Conservation (phyloP, 2,888 invertebrate genomes). For the Pandemis corylana region DNA sequence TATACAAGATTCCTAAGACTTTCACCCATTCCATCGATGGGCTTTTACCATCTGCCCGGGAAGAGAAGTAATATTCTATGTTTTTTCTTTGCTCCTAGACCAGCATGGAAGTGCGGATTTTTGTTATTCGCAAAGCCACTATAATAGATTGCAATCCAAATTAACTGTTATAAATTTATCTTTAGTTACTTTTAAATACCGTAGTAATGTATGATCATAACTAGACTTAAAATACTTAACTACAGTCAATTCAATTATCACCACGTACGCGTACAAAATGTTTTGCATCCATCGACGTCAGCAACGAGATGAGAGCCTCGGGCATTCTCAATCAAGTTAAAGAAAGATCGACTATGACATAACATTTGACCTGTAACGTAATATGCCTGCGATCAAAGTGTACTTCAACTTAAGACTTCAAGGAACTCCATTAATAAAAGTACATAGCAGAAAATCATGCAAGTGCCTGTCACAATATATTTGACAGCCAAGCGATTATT, state of each 20-base stretch:
- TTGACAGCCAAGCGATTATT: too few species aligned
- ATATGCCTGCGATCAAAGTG: slow-evolving; percentile 16
- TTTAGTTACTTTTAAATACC: too few species aligned
- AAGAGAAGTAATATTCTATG: too few species aligned
- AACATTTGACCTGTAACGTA: slow-evolving; percentile 36
- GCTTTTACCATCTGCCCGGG: too few species aligned
- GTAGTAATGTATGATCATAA: not conserved
- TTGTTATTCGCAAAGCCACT: too few species aligned
- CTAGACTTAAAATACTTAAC: not conserved
- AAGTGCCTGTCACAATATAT: not conserved
- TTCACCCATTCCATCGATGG: too few species aligned
- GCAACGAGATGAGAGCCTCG: slow-evolving; percentile 18
- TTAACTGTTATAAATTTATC: too few species aligned
- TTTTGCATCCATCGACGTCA: slow-evolving; percentile 17
- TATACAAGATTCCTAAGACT: too few species aligned
- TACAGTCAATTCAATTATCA: not conserved
- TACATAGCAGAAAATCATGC: not conserved
- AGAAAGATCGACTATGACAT: slow-evolving; percentile 28
- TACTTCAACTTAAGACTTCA: slow-evolving; percentile 2
- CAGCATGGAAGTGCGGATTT: too few species aligned
- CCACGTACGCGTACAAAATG: not conserved
- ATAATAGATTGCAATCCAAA: too few species aligned
- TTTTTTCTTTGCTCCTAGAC: too few species aligned
- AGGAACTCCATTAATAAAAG: not conserved
- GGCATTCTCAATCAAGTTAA: slow-evolving; percentile 34